These are phyloP conservation scores for Drosophila bifasciata DNA, from an alignment of 1,140 invertebrate species.

Conservation along the genomic window DNA sequence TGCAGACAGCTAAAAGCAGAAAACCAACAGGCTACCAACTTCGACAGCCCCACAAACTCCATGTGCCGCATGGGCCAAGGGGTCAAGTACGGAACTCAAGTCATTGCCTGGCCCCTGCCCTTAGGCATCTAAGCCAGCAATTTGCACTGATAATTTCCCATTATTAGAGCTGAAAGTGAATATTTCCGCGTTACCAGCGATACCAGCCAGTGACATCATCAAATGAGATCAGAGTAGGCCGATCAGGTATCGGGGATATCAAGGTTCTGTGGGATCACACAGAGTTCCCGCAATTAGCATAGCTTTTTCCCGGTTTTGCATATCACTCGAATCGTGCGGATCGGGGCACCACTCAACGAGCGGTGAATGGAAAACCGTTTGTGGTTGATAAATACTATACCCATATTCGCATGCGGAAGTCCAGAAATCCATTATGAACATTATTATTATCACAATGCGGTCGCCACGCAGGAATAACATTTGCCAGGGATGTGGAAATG, in stretches of 20 bases:
- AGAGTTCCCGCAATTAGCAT: conserved; percentile 41
- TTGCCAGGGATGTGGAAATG: conserved; percentile 5
- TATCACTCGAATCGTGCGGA: conserved; percentile 40
- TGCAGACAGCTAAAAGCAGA: conserved; percentile 34
- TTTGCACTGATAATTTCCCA: conserved; percentile 1
- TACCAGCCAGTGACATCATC: conserved; percentile 36
- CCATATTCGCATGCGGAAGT: background rate
- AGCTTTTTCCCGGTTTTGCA: conserved; percentile 30
- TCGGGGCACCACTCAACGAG: conserved; percentile 42
- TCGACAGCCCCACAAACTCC: background rate
- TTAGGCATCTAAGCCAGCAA: too few relatives aligned
- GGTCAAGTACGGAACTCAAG: conserved; percentile 7
- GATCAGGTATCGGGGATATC: conserved; percentile 11
- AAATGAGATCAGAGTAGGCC: conserved; percentile 35
- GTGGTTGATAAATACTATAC: conserved; percentile 27
- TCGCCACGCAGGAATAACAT: conserved; percentile 16
- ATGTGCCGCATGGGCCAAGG: conserved; percentile 38
- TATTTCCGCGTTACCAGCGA: conserved; percentile 13
- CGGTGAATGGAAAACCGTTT: conserved; percentile 24
- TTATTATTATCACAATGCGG: conserved; percentile 30
- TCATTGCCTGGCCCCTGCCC: background rate
- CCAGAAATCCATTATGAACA: conserved; percentile 40
- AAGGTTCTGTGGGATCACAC: conserved; percentile 21
- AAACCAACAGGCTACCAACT: conserved; percentile 1
- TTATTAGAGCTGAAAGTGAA: conserved; percentile 10